Evolutionary conservation across 2,888 invertebrate species (phyloP).

Genomic region (Drosophila lacicola): DNA sequence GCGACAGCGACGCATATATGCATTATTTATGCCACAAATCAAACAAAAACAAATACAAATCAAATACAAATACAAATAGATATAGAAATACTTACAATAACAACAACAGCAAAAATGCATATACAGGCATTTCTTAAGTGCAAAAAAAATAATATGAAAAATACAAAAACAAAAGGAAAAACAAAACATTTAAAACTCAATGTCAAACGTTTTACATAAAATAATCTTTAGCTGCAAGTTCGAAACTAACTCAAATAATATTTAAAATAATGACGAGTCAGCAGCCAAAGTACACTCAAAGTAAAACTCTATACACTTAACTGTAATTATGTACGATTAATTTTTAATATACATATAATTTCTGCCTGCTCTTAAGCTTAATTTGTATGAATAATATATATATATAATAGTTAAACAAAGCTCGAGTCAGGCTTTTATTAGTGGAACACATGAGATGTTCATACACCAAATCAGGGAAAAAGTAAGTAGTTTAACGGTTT

Average conservation of each 20-base stretch:
- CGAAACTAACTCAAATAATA: constrained; percentile 57
- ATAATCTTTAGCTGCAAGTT: constrained; percentile 33
- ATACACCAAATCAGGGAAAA: no score
- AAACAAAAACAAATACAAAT: constrained; percentile 28
- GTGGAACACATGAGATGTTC: no score
- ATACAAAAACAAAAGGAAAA: background rate
- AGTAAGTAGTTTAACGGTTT: no score
- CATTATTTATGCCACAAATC: constrained; percentile 63
- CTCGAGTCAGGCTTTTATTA: no score
- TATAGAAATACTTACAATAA: constrained; percentile 24
- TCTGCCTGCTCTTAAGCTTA: no score
- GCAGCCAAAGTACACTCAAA: background rate
- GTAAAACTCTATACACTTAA: background rate
- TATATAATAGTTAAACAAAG: no score
- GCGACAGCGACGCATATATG: constrained; percentile 53
- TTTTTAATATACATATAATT: no score
- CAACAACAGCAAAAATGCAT: constrained; percentile 13
- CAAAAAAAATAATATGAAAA: constrained; percentile 46
- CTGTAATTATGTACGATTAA: no score
- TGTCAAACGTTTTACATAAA: constrained; percentile 62
- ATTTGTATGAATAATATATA: no score
- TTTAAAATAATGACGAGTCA: constrained; percentile 52
- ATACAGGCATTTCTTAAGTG: constrained; percentile 52
- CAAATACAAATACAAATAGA: constrained; percentile 29
- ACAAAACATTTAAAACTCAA: constrained; percentile 52